phyloP scores from a whole-genome alignment of 2,888 invertebrate species.

The Drosophila flavopinicola region DNA sequence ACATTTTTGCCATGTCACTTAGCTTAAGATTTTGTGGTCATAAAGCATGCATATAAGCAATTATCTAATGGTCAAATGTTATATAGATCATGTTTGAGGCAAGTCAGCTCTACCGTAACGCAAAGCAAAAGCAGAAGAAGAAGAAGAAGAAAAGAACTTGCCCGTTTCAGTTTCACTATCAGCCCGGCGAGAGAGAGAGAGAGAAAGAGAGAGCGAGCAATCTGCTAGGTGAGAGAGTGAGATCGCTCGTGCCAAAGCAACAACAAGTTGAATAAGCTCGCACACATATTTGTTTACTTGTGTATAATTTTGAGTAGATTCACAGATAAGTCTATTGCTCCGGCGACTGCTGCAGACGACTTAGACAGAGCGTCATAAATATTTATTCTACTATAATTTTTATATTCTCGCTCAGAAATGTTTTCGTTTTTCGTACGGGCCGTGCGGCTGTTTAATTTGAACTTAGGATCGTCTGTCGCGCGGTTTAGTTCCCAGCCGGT shows the following conservation, averaged over 20 bases:
- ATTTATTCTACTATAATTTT: constrained; percentile 51
- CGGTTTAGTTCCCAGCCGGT: constrained; percentile 66
- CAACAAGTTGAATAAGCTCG: constrained; percentile 49
- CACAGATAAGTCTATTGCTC: constrained; percentile 58
- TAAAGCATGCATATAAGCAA: constrained; percentile 5
- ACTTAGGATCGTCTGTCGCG: constrained; percentile 47
- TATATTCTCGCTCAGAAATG: constrained; percentile 51
- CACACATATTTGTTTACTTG: constrained; percentile 12
- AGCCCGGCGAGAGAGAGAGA: constrained; percentile 13
- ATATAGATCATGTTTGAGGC: constrained; percentile 37
- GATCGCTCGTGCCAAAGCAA: constrained; percentile 12
- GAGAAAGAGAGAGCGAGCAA: constrained; percentile 1
- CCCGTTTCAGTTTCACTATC: constrained; percentile 56
- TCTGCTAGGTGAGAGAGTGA: not conserved
- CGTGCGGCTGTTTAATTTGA: constrained; percentile 44
- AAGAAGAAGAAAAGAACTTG: too few relatives aligned
- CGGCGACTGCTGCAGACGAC: constrained; percentile 49
- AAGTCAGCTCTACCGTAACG: constrained; percentile 51
- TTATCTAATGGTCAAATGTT: constrained; percentile 28
- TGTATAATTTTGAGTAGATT: constrained; percentile 32
- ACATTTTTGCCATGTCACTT: constrained; percentile 29
- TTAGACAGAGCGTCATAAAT: constrained; percentile 70
- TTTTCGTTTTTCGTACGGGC: constrained; percentile 59
- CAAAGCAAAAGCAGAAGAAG: too few relatives aligned
- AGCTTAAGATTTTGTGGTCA: constrained; percentile 1